Percentiles rank a stretch among this genome's conserved stretches.
phyloP scores from a whole-genome alignment of 2,888 invertebrate genomes.

The Marasmarcha lunaedactyla region DNA sequence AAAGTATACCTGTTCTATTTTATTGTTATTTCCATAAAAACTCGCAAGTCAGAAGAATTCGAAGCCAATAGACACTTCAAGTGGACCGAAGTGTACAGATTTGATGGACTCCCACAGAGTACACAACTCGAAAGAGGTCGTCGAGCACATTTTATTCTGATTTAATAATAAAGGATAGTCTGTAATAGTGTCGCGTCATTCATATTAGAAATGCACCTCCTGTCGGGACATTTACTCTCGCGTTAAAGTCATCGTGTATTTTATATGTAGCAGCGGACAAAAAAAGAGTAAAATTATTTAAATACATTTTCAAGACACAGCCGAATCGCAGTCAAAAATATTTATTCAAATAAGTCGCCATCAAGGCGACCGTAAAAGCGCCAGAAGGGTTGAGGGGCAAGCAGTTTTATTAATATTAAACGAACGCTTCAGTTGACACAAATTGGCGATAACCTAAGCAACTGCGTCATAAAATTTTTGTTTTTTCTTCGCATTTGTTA shows the following conservation, averaged over 20 bases:
- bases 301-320: conserved; percentile 39
- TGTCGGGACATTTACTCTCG: conserved; percentile 45
- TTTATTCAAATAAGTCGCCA: conserved; percentile 68
- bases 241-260: conserved; percentile 18
- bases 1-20: not conserved
- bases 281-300: conserved; percentile 42
- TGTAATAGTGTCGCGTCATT: conserved; percentile 63
- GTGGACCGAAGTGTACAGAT: conserved; percentile 29
- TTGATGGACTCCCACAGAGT: conserved; percentile 54
- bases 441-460: conserved; percentile 64
- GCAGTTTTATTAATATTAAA: conserved; percentile 68
- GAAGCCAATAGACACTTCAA: conserved; percentile 53
- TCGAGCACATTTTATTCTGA: conserved; percentile 53
- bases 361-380: conserved; percentile 63
- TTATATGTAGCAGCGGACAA: conserved; percentile 23
- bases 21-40: not conserved
- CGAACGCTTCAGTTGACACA: conserved; percentile 66
- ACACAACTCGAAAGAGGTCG: conserved; percentile 51
- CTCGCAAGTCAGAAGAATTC: conserved; percentile 12
- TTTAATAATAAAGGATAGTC: conserved; percentile 63
- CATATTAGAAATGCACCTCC: conserved; percentile 51
- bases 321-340: conserved; percentile 47
- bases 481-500: conserved; percentile 36
- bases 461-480: conserved; percentile 45
- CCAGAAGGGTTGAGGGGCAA: conserved; percentile 57